Conservation (phyloP, 2,888 invertebrate species). For the Aspidiotus rigidus region DNA sequence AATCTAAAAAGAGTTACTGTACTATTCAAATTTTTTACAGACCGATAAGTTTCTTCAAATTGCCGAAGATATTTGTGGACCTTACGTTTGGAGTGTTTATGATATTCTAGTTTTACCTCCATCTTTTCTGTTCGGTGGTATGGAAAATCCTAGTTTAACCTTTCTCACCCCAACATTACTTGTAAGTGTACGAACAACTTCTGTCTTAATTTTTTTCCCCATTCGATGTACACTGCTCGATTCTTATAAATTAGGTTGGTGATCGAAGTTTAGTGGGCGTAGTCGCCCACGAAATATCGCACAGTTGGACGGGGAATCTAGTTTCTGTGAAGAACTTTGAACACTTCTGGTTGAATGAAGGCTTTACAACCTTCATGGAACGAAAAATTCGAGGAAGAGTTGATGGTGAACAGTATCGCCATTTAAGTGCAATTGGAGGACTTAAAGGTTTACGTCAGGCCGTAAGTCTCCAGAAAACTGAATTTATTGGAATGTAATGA, state of each 20-base stretch:
- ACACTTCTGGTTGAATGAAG: constrained; percentile 96
- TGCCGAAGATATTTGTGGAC: constrained; percentile 76
- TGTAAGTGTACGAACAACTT: constrained; percentile 46
- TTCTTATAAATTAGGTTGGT: constrained; percentile 56
- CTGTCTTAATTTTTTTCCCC: not conserved
- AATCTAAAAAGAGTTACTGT: no score
- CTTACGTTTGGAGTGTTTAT: constrained; percentile 84
- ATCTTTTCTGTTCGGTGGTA: constrained; percentile 89
- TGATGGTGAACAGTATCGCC: constrained; percentile 55
- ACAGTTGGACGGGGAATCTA: constrained; percentile 91
- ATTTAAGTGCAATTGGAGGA: constrained; percentile 71
- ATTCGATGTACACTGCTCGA: no score
- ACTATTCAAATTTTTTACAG: constrained; percentile 28
- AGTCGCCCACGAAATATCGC: constrained; percentile 90
- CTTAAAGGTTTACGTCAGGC: constrained; percentile 64
- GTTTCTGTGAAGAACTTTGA: constrained; percentile 89
- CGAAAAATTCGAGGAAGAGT: constrained; percentile 71
- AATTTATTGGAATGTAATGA: not conserved
- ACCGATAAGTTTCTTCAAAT: constrained; percentile 71
- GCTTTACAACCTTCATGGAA: constrained; percentile 86
- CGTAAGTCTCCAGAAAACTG: constrained; percentile 45
- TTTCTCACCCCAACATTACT: constrained; percentile 89
- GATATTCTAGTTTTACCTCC: constrained; percentile 84
- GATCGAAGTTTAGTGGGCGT: constrained; percentile 83
- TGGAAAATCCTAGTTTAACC: constrained; percentile 95